These are phyloP conservation scores for Alces alces DNA, from an alignment of 2,113 vertebrate species.

Conservation along the genomic window DNA sequence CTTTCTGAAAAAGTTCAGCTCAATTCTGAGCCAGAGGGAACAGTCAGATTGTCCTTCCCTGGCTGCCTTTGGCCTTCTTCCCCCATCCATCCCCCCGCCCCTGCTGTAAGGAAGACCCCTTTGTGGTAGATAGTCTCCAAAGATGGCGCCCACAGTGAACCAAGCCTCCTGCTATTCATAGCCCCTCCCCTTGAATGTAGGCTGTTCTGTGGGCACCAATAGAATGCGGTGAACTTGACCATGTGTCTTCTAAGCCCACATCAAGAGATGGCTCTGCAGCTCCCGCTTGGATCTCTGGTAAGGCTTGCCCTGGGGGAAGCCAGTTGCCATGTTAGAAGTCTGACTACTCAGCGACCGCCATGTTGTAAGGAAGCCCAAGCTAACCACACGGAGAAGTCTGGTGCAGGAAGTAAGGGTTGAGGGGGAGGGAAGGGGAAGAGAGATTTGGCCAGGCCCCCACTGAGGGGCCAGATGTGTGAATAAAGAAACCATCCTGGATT, in stretches of 20 bases:
- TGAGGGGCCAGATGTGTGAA: background rate
- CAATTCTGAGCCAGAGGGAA: background rate
- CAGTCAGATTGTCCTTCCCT: background rate
- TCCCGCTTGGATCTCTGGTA: background rate
- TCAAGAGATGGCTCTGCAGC: background rate
- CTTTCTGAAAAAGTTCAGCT: background rate
- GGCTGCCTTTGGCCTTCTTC: background rate
- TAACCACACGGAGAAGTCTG: background rate
- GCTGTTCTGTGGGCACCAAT: background rate
- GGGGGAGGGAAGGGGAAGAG: background rate
- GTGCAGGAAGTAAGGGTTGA: background rate
- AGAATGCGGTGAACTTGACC: background rate
- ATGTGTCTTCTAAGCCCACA: background rate
- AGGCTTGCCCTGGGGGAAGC: background rate
- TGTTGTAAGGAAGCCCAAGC: background rate
- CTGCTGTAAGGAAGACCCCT: background rate
- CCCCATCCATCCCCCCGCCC: background rate
- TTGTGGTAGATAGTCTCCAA: background rate
- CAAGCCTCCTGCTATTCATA: background rate
- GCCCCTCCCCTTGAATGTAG: background rate
- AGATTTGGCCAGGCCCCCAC: background rate
- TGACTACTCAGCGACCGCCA: background rate
- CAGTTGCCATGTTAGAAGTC: background rate
- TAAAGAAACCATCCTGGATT: background rate
- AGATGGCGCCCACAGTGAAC: background rate